Percentiles rank a stretch among this genome's conserved stretches.
phyloP scores from a whole-genome alignment of 2,113 vertebrate genomes.

The Pholis gunnellus region DNA sequence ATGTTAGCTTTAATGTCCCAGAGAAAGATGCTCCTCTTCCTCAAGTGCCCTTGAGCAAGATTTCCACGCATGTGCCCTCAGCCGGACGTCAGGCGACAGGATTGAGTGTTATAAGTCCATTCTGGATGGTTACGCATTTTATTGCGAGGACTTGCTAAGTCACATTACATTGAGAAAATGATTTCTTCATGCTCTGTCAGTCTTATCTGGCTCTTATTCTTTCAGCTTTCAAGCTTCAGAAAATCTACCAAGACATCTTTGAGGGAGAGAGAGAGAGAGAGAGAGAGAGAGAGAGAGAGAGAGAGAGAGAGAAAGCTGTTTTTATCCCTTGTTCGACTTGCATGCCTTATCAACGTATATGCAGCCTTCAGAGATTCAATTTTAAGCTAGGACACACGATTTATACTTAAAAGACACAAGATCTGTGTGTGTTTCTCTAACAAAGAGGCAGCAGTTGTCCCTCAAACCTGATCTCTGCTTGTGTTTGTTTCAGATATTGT shows the following conservation, averaged over 20 bases:
- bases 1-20: not conserved
- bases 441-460: conserved; percentile 60
- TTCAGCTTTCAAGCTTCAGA: conserved; percentile 51
- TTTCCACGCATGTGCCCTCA: conserved; percentile 5
- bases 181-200: conserved; percentile 56
- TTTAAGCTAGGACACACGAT: conserved; percentile 47
- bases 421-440: conserved; percentile 37
- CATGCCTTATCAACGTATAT: conserved; percentile 50
- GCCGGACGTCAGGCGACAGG: conserved; percentile 13
- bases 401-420: conserved; percentile 43
- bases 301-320: not conserved
- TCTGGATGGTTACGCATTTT: conserved; percentile 41
- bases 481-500: conserved; percentile 86
- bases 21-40: not conserved
- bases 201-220: conserved; percentile 53
- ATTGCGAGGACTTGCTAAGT: conserved; percentile 31
- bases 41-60: conserved; percentile 32
- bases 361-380: conserved; percentile 51
- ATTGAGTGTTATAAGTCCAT: conserved; percentile 6
- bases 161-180: conserved; percentile 49
- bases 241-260: conserved; percentile 57
- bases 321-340: conserved; percentile 46
- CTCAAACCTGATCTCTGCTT: conserved; percentile 55
- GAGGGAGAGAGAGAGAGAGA: conserved; percentile 15
- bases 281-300: not conserved